A percentile compares a stretch with the other conserved stretches of the same genome.
These are phyloP conservation scores for Oreonectes daqikongensis DNA, from an alignment of 2,797 vertebrate genomes.

Conservation along the genomic window DNA sequence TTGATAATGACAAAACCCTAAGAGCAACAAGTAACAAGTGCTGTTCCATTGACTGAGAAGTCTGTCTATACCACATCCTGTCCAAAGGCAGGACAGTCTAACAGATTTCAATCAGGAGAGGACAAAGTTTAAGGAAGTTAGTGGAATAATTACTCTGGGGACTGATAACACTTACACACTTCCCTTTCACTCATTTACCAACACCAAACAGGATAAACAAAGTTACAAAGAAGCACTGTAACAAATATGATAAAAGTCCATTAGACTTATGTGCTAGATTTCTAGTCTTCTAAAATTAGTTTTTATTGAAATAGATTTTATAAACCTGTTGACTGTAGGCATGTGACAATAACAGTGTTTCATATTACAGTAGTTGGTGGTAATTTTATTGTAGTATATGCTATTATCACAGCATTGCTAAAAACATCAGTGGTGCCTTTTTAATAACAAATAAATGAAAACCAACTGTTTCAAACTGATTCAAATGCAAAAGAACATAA, in stretches of 20 bases:
- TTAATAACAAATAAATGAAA: too few relatives aligned
- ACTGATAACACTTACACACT: conserved; percentile 20
- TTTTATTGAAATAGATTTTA: too few relatives aligned
- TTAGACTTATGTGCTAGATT: too few relatives aligned
- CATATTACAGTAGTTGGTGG: too few relatives aligned
- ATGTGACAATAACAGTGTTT: too few relatives aligned
- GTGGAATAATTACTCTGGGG: not conserved
- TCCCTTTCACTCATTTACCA: conserved; percentile 59
- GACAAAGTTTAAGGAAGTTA: conserved; percentile 31
- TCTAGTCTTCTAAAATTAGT: too few relatives aligned
- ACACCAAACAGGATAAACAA: not conserved
- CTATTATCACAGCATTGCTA: too few relatives aligned
- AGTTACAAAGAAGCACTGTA: not conserved
- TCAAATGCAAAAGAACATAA: too few relatives aligned
- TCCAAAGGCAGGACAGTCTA: conserved; percentile 29
- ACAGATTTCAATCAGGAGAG: conserved; percentile 42
- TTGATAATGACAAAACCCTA: conserved; percentile 21
- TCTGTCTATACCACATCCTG: conserved; percentile 49
- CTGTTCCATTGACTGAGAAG: conserved; percentile 40
- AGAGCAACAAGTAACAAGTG: conserved; percentile 31
- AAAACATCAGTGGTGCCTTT: too few relatives aligned
- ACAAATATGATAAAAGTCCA: not conserved
- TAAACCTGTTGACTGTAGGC: too few relatives aligned
- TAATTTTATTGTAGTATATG: too few relatives aligned
- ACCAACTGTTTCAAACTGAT: too few relatives aligned